These are phyloP conservation scores for Neodiprion virginianus DNA, from an alignment of 1,140 invertebrate genomes.

Conservation along the genomic window DNA sequence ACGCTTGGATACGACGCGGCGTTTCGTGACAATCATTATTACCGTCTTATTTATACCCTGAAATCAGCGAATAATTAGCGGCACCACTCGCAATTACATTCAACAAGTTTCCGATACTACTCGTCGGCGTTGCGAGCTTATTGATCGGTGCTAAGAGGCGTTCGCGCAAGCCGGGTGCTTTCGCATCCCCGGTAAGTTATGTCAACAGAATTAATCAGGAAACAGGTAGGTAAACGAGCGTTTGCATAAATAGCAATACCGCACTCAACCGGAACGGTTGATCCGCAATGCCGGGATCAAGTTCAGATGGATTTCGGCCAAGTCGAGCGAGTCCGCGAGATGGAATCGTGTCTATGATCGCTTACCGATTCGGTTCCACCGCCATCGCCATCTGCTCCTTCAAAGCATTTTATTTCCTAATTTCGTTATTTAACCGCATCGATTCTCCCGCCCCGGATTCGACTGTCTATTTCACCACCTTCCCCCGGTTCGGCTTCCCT, in stretches of 20 bases:
- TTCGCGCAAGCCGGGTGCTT: background rate
- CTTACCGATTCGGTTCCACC: no score
- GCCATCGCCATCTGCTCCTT: background rate
- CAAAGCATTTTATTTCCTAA: background rate
- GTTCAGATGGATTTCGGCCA: no score
- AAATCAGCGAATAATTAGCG: constrained; percentile 1
- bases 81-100: background rate
- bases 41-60: background rate
- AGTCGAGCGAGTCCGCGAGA: no score
- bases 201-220: background rate
- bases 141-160: background rate
- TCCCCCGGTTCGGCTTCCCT: background rate
- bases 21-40: background rate
- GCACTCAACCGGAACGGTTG: background rate
- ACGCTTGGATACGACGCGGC: background rate
- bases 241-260: background rate
- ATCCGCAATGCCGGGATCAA: no score
- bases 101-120: background rate
- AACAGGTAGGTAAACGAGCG: background rate
- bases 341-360: no score
- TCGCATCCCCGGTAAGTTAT: background rate
- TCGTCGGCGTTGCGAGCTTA: background rate
- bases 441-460: background rate
- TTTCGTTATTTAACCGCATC: background rate
- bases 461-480: constrained; percentile 4